These are phyloP conservation scores for Sebastes steindachneri DNA, from an alignment of 2,797 vertebrate genomes.

Conservation along the genomic window DNA sequence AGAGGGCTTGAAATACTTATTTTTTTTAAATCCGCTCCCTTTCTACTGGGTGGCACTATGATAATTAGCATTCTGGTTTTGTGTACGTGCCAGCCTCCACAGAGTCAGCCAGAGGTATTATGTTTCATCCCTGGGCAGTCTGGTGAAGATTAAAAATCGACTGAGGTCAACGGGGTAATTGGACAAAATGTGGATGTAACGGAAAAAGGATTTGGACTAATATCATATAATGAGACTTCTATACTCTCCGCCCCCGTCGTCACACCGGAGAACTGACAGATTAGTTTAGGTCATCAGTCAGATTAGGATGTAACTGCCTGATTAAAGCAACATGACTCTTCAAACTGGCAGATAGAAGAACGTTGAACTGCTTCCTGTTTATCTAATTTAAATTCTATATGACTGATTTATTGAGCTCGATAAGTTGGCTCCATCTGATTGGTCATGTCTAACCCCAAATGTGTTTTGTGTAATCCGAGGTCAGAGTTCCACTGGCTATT, in stretches of 20 bases:
- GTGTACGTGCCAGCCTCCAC: conserved; percentile 19
- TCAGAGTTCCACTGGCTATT: background rate
- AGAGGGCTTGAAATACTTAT: conserved; percentile 13
- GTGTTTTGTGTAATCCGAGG: background rate
- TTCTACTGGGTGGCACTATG: conserved; percentile 22
- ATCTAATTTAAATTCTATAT: background rate
- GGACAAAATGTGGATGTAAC: conserved; percentile 53
- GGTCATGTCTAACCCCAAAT: background rate
- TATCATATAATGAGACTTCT: conserved; percentile 30
- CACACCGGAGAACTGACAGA: conserved; percentile 18
- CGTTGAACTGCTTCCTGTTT: background rate
- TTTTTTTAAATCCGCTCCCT: background rate
- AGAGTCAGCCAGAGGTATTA: conserved; percentile 29
- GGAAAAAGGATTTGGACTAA: conserved; percentile 48
- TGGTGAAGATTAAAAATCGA: conserved; percentile 51
- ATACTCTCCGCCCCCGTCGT: conserved; percentile 1
- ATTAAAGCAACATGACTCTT: conserved; percentile 1
- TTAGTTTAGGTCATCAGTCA: conserved; percentile 30
- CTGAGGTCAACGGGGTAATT: conserved; percentile 60
- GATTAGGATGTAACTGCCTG: conserved; percentile 6
- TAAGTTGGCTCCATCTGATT: background rate
- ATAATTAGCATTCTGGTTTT: conserved; percentile 44
- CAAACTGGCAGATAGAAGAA: background rate
- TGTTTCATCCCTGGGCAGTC: conserved; percentile 30
- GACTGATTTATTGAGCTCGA: background rate